These are phyloP conservation scores for Dufourea novaeangliae DNA, from an alignment of 1,140 invertebrate genomes.

Conservation along the genomic window DNA sequence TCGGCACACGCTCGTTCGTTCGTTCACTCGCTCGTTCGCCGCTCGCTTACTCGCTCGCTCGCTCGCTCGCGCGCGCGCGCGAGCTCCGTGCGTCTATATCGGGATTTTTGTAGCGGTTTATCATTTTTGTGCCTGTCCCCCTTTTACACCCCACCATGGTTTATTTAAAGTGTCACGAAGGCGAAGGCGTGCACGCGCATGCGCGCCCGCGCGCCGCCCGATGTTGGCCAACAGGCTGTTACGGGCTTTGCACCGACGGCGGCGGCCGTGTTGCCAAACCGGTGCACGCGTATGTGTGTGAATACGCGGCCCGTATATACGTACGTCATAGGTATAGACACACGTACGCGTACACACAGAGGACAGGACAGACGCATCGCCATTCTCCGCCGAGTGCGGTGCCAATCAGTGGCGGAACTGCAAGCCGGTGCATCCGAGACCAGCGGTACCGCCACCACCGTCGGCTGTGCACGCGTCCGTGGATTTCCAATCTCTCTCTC, in stretches of 20 bases:
- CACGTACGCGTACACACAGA: neutral
- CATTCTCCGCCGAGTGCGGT: slow-evolving; percentile 57
- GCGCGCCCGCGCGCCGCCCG: slow-evolving; percentile 39
- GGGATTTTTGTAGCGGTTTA: slow-evolving; percentile 65
- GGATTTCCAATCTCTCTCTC: slow-evolving; percentile 48
- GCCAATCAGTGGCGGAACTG: slow-evolving; percentile 63
- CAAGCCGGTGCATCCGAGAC: slow-evolving; percentile 59
- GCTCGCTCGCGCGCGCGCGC: neutral
- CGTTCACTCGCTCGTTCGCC: neutral
- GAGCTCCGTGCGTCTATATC: slow-evolving; percentile 56
- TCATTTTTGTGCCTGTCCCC: slow-evolving; percentile 60
- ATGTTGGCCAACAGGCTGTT: slow-evolving; percentile 67
- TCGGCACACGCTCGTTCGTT: slow-evolving; percentile 24
- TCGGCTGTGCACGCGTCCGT: slow-evolving; percentile 7
- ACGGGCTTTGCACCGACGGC: slow-evolving; percentile 60
- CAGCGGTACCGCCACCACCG: slow-evolving; percentile 15
- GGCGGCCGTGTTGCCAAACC: slow-evolving; percentile 66
- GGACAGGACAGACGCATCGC: slow-evolving; percentile 12
- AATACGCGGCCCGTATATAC: too few relatives aligned
- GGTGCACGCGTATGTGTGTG: slow-evolving; percentile 18
- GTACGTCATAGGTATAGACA: too few relatives aligned
- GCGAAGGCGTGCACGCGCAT: slow-evolving; percentile 61
- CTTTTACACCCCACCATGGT: slow-evolving; percentile 56
- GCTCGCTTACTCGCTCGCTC: neutral
- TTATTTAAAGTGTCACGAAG: slow-evolving; percentile 67